Evolutionary conservation across 1,140 invertebrate genomes (phyloP).

Genomic region (Drosophila kikkawai): DNA sequence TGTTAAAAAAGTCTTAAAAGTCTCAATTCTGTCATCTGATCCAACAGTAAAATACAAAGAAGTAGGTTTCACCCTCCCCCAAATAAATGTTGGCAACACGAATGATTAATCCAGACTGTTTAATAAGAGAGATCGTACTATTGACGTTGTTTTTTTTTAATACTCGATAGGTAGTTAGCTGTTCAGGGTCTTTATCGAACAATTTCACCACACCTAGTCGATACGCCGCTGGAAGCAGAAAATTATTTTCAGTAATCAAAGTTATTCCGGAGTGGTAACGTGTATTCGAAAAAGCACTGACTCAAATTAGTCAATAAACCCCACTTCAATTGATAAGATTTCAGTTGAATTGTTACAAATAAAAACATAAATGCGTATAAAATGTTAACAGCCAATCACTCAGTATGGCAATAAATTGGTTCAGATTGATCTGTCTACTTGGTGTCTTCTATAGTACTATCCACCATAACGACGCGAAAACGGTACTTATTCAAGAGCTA

Average conservation of each 20-base stretch:
- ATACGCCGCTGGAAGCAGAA: neutral
- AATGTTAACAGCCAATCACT: conserved; percentile 29
- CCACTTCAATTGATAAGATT: conserved; percentile 53
- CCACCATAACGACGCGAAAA: conserved; percentile 24
- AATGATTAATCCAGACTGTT: no score
- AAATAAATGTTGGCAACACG: no score
- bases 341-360: conserved; percentile 31
- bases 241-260: conserved; percentile 25
- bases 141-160: neutral
- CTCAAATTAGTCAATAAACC: neutral
- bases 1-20: no score
- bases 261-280: conserved; percentile 17
- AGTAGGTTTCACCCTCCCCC: no score
- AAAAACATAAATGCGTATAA: conserved; percentile 13
- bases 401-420: conserved; percentile 38
- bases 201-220: conserved; percentile 24
- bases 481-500: conserved; percentile 61
- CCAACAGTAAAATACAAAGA: no score
- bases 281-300: neutral
- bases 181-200: conserved; percentile 6
- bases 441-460: conserved; percentile 18
- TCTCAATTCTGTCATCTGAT: no score
- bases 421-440: conserved; percentile 8
- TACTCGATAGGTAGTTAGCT: conserved; percentile 9
- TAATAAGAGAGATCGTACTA: no score